Conservation (phyloP, 1,140 invertebrate genomes). For the Calliopsis andreniformis region DNA sequence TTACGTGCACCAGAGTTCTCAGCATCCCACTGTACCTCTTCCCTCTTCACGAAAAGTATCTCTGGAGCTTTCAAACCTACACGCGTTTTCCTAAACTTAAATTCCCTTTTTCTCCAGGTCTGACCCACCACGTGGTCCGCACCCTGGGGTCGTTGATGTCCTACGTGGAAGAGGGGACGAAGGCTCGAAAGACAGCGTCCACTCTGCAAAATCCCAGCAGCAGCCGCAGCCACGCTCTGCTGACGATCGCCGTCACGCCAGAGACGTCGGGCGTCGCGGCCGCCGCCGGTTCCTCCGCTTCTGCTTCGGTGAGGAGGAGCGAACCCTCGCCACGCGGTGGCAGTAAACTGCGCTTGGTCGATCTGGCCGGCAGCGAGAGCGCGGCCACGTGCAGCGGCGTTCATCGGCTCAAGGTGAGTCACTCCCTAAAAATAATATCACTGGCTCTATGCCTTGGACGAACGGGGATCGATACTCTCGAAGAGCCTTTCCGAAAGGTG, state of each 20-base stretch:
- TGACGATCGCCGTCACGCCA: slow-evolving; percentile 69
- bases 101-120: slow-evolving; percentile 43
- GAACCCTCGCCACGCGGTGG: slow-evolving; percentile 57
- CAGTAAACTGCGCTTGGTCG: slow-evolving; percentile 72
- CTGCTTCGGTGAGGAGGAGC: slow-evolving; percentile 35
- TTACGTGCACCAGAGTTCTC: too few relatives aligned
- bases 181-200: slow-evolving; percentile 74
- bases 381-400: slow-evolving; percentile 73
- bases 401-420: slow-evolving; percentile 76
- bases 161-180: slow-evolving; percentile 72
- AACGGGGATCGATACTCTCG: slow-evolving; percentile 46
- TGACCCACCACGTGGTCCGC: slow-evolving; percentile 69
- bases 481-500: not conserved
- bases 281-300: not conserved
- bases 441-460: not conserved
- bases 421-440: slow-evolving; percentile 58
- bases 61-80: too few relatives aligned
- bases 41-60: too few relatives aligned
- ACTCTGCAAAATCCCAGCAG: slow-evolving; percentile 72
- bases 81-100: not conserved
- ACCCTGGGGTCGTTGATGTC: slow-evolving; percentile 74
- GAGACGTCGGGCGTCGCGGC: slow-evolving; percentile 31
- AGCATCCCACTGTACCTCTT: too few relatives aligned
- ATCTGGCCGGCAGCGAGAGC: slow-evolving; percentile 75
- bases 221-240: slow-evolving; percentile 72